A percentile compares a stretch with the other conserved stretches of the same genome.
Evolutionary conservation across 2,888 invertebrate species (phyloP).

Genomic region (Hymenopus coronatus): DNA sequence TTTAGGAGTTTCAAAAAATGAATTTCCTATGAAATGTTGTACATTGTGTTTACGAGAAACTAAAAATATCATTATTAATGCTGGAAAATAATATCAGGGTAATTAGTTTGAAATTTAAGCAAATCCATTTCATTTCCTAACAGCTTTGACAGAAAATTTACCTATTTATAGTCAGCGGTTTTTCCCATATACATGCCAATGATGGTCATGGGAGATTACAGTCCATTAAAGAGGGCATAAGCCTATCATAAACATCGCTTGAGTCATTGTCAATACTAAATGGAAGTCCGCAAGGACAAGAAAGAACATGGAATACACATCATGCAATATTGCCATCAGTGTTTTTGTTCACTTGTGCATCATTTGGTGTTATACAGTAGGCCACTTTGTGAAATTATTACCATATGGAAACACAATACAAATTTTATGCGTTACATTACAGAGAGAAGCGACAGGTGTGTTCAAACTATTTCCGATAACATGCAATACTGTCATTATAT

Average conservation of each 20-base stretch:
- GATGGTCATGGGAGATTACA: no score
- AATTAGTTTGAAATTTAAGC: no score
- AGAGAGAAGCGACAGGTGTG: not conserved
- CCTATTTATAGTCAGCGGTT: no score
- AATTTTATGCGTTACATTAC: not conserved
- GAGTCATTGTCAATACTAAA: not conserved
- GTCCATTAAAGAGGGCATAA: not conserved
- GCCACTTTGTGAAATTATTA: not conserved
- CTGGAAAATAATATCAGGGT: no score
- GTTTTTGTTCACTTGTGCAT: not conserved
- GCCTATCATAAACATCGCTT: not conserved
- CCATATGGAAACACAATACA: not conserved
- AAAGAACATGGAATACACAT: not conserved
- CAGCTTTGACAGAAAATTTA: no score
- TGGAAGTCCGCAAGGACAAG: not conserved
- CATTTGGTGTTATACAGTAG: not conserved
- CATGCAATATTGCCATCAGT: not conserved
- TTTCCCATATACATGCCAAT: no score
- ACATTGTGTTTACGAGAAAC: no score
- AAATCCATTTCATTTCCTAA: no score
- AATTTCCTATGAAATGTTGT: no score
- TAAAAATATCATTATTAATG: no score
- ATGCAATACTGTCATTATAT: not conserved
- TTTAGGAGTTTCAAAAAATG: no score
- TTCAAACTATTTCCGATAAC: not conserved